phyloP scores from a whole-genome alignment of 2,113 vertebrate species.

The Corythoichthys haematopterus region DNA sequence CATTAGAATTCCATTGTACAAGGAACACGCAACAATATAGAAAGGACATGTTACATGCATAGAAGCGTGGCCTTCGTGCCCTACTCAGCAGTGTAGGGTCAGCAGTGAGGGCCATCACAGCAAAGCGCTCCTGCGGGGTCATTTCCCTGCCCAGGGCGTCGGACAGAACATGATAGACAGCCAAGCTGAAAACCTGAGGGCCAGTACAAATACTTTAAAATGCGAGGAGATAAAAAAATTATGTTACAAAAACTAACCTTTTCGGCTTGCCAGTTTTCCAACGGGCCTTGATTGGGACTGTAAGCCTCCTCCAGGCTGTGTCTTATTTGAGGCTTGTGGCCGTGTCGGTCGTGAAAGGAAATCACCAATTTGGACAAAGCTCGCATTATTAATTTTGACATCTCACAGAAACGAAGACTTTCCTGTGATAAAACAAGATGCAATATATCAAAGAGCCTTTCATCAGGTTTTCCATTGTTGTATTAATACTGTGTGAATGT shows the following conservation, averaged over 20 bases:
- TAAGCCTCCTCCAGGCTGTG: slow-evolving; percentile 59
- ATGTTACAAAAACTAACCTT: slow-evolving; percentile 19
- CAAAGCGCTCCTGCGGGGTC: slow-evolving; percentile 70
- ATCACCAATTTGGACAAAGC: slow-evolving; percentile 76
- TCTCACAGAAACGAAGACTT: slow-evolving; percentile 78
- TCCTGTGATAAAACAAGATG: slow-evolving; percentile 67
- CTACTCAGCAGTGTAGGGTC: slow-evolving; percentile 35
- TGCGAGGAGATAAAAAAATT: neutral
- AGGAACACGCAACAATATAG: neutral
- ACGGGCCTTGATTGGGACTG: slow-evolving; percentile 52
- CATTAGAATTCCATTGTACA: neutral
- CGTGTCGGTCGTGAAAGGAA: slow-evolving; percentile 68
- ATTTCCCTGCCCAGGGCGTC: slow-evolving; percentile 58
- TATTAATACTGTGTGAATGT: too few relatives aligned
- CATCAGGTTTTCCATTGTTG: neutral
- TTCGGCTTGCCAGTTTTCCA: slow-evolving; percentile 33
- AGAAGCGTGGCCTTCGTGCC: neutral
- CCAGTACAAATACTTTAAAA: slow-evolving; percentile 3
- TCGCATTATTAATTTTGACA: slow-evolving; percentile 72
- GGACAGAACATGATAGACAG: slow-evolving; percentile 77
- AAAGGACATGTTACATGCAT: slow-evolving; percentile 16
- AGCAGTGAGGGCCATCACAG: slow-evolving; percentile 74
- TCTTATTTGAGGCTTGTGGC: slow-evolving; percentile 62
- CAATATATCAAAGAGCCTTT: neutral
- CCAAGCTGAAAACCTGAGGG: slow-evolving; percentile 78